Conservation (phyloP, 1,140 invertebrate genomes). For the Eumeta japonica region DNA sequence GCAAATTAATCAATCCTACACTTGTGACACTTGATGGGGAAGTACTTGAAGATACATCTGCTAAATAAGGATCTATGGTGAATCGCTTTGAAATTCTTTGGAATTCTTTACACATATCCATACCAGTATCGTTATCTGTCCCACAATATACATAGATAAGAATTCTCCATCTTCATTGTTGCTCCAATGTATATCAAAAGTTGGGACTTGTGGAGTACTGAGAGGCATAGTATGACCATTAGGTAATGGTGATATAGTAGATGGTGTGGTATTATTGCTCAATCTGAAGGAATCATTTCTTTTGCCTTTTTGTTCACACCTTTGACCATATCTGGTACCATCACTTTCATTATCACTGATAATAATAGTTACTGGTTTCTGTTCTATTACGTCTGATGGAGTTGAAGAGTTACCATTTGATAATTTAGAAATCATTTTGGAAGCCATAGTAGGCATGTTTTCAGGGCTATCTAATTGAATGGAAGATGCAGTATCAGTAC, state of each 20-base stretch:
- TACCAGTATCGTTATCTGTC: constrained; percentile 47
- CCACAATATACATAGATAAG: constrained; percentile 44
- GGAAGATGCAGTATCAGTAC: constrained; percentile 38
- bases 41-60: constrained; percentile 38
- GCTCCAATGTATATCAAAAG: constrained; percentile 47
- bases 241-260: constrained; percentile 47
- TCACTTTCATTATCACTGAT: constrained; percentile 19
- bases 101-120: constrained; percentile 51
- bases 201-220: constrained; percentile 37
- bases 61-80: constrained; percentile 47
- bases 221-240: constrained; percentile 46
- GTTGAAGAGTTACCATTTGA: constrained; percentile 49
- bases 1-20: constrained; percentile 43
- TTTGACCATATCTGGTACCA: constrained; percentile 31
- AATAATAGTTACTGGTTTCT: no score
- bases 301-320: constrained; percentile 29
- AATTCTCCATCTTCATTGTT: constrained; percentile 52
- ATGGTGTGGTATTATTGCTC: constrained; percentile 46
- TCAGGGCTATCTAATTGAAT: constrained; percentile 40
- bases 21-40: constrained; percentile 53
- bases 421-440: constrained; percentile 46
- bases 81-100: constrained; percentile 49
- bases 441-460: constrained; percentile 30
- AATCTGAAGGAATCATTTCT: constrained; percentile 41
- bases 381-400: no score